Evolutionary conservation across 2,888 invertebrate genomes (phyloP), one percentile per base, ranked within the genome.

Genomic region (Lissocephala sabroskyi): DNA sequence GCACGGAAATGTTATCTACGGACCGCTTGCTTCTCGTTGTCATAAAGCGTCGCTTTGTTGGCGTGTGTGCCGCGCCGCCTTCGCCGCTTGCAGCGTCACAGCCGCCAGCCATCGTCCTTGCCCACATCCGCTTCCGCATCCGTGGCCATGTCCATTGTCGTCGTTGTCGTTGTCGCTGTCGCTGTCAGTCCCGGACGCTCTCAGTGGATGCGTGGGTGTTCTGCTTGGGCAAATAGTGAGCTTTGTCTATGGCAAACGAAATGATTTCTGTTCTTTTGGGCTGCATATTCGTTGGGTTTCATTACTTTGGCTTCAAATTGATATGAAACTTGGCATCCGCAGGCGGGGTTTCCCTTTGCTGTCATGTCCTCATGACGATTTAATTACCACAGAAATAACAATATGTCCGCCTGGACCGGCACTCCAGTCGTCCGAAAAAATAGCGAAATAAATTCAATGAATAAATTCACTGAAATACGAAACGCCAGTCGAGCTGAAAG

Each of bases 211-310:
- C n/a, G n/a, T n/a, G n/a, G 45, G 56, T 64, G 55, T 26, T 43
- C 49, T 55, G 64, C 75, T 65, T 61, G 66, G 74, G 61, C 64
- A 74, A 77, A 79, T 79, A 79, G 77, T n/a, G n/a, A n/a, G 79
- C 75, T 74, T 79, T 74, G 71, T 75, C 61, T 70, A 73, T 73
- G 45, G 55, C 54, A 59, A 54, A 56, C n/a, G n/a, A n/a, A n/a
- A n/a, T n/a, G n/a, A n/a, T 57, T 58, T 49, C 30, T n/a, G 10
- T 49, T 51, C 54, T 33, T 49, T 56, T 52, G n/a, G n/a, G 52
- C 29, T 54, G 44, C 41, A 45, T 46, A 39, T n/a, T 39, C 44
- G 45, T 46, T 35, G 71, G 66, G 60, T 74, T 64, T 77, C 78
- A 63, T 59, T 70, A 65, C 73, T 67, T 67, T 65, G 62, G 61